Base-by-base conservation (phyloP, 2,888 invertebrate species). In the Meta bourneti region DNA sequence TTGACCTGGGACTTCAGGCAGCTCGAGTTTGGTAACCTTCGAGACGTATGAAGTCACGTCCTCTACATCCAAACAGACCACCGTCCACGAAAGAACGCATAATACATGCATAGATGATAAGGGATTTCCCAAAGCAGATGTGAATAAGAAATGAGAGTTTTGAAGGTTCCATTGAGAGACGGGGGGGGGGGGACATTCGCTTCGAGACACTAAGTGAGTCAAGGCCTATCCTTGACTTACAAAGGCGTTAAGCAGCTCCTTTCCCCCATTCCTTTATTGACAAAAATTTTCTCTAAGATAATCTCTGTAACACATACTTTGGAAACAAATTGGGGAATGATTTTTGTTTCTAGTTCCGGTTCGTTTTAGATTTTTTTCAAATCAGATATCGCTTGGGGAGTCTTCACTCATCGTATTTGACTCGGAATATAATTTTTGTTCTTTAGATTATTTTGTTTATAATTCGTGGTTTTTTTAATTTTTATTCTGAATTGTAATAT, bases 151-250 rank as follows among this genome's bases (percentile, higher is more conserved):
- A 75, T 71, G 54, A 51, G 13, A 13, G 51, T 4, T 80, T 80
- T 80, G 90, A 90, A 90, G 90, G 90, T 80, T 81, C 70, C 54
- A 49, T 82, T 89, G 51, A 75, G 69, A 13, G 9, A 52, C 34
- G 34, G 34, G 34, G 34, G 34, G 34, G 34, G 34, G 34, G 4
- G 78, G 78, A 52, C 52, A 83, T 20, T 70, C 54, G 52, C 48
- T 83, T 85, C 19, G 49, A 69, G 70, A 75, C 78, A 16, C 19
- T 72, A 91, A 91, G 87, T 91, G 72, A 91, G 91, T 91, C 91
- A 91, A 91, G 87, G 91, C 51, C 71, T 71, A 86, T 11, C 90
- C 90, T 91, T 83, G 87, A 91, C 91, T 91, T 54, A 72, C 9
- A 83, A 81, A 78, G 70, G 13, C n/a, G 49, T 70, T 34, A 34